phyloP scores from a whole-genome alignment of 1,140 invertebrate species.

The Achroia grisella region DNA sequence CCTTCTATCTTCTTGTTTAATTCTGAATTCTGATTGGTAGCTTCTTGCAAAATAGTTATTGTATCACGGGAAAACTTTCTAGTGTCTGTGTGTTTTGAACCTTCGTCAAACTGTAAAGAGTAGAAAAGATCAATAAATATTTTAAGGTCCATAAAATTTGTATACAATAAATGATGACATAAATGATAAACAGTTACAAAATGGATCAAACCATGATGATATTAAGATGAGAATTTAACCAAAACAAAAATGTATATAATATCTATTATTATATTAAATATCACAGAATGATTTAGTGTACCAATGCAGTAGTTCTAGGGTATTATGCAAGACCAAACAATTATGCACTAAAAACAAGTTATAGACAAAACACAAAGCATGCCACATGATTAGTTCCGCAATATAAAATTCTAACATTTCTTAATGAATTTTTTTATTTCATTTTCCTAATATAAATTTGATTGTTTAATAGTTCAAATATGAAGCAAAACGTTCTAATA shows the following conservation, averaged over 20 bases:
- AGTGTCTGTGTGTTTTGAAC: slow-evolving; percentile 49
- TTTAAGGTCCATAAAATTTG: not conserved
- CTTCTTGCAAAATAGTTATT: slow-evolving; percentile 44
- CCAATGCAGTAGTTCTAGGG: too few species aligned
- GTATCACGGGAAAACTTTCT: slow-evolving; percentile 38
- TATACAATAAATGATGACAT: too few species aligned
- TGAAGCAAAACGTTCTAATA: too few species aligned
- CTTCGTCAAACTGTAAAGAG: slow-evolving; percentile 44
- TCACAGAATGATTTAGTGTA: too few species aligned
- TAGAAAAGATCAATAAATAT: slow-evolving; percentile 3
- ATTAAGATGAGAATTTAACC: too few species aligned
- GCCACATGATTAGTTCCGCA: not conserved
- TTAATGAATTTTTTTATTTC: too few species aligned
- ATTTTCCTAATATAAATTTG: too few species aligned
- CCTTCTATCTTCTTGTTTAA: slow-evolving; percentile 51
- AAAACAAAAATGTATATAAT: too few species aligned
- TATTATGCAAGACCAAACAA: too few species aligned
- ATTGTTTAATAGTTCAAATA: too few species aligned
- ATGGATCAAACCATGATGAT: slow-evolving; percentile 12
- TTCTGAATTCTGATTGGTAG: slow-evolving; percentile 40
- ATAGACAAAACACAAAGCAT: slow-evolving; percentile 4
- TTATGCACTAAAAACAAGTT: not conserved
- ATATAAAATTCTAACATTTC: too few species aligned
- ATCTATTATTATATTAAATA: too few species aligned
- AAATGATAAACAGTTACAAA: not conserved